Evolutionary conservation across 2,797 vertebrate species (phyloP), one percentile per base, ranked within the genome.

Genomic region (Pogoniulus pusillus): DNA sequence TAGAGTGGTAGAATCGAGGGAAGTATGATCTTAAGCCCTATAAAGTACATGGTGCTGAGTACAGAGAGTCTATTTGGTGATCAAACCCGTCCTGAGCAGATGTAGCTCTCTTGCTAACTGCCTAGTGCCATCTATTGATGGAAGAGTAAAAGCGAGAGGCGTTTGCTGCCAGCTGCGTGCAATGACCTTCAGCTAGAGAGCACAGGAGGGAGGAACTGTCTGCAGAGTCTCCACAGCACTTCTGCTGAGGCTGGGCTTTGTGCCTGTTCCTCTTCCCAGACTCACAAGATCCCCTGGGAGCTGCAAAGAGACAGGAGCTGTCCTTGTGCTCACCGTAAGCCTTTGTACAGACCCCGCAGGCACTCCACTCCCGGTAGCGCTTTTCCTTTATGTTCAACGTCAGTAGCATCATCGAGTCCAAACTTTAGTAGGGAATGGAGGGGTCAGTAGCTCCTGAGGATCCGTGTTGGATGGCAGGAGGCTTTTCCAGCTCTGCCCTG

Each of bases 61-160:
- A 63, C 37, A 88, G 83, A 72, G 69, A 72, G 74, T 22, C 69
- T 73, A 30, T 54, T 81, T 39, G 15, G 68, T 77, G 63, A 85
- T 70, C 37, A 53, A 72, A 89, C 88, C 70, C 27, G 53, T n/a
- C 65, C 54, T 29, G 39, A 69, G 47, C 27, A 43, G 60, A 30
- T 2, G 3, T 11, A 59, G 30, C 27, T 29, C 7, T 82, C 90
- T 94, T 89, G 62, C 69, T 94, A 71, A 93, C 90, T 89, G 85
- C 51, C 78, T 91, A 94, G 79, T 93, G 93, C 96, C 96, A 97
- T 83, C 96, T 97, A 93, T 85, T 94, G 96, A 80, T 72, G 72
- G 81, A 89, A 92, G 10, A 68, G 47, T 29, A 91, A 54, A 96
- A 87, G 65, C 7, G 68, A 45, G 87, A 86, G 6, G 45, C 32